Evolutionary conservation across 2,888 invertebrate genomes (phyloP).

Genomic region (Perdita meconis): DNA sequence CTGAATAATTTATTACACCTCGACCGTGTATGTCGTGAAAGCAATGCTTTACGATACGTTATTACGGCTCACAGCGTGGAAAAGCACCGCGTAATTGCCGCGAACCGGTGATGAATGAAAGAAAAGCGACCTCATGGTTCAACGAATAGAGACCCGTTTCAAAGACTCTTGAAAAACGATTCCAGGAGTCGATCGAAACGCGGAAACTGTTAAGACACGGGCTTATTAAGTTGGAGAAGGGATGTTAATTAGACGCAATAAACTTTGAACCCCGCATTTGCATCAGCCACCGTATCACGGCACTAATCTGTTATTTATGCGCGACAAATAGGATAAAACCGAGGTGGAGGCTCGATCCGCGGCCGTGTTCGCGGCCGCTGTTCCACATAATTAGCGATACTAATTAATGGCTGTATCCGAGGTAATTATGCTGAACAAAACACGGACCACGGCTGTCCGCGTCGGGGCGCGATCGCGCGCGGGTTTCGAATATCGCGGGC

Average conservation of each 20-base stretch:
- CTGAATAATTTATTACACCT: slow-evolving; percentile 57
- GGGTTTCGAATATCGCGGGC: slow-evolving; percentile 26
- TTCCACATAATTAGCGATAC: slow-evolving; percentile 76
- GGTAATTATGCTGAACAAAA: slow-evolving; percentile 64
- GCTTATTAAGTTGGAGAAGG: slow-evolving; percentile 57
- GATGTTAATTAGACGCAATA: slow-evolving; percentile 74
- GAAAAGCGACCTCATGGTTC: background rate
- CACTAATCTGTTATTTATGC: slow-evolving; percentile 73
- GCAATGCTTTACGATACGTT: slow-evolving; percentile 47
- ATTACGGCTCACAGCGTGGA: slow-evolving; percentile 34
- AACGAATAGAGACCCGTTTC: no score
- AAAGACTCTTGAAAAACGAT: no score
- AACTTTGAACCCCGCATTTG: slow-evolving; percentile 76
- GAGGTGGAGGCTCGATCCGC: slow-evolving; percentile 25
- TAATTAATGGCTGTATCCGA: slow-evolving; percentile 74
- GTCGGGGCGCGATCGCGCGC: slow-evolving; percentile 1
- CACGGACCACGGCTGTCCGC: slow-evolving; percentile 38
- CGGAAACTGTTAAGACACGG: slow-evolving; percentile 36
- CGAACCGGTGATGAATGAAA: background rate
- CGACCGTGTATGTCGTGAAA: slow-evolving; percentile 37
- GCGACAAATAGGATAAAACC: slow-evolving; percentile 67
- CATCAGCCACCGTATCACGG: slow-evolving; percentile 70
- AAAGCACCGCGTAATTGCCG: slow-evolving; percentile 37
- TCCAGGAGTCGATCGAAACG: background rate
- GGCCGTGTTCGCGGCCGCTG: slow-evolving; percentile 54